Conservation (phyloP, 23 tunicate species). For the Clavelina lepadiformis region DNA sequence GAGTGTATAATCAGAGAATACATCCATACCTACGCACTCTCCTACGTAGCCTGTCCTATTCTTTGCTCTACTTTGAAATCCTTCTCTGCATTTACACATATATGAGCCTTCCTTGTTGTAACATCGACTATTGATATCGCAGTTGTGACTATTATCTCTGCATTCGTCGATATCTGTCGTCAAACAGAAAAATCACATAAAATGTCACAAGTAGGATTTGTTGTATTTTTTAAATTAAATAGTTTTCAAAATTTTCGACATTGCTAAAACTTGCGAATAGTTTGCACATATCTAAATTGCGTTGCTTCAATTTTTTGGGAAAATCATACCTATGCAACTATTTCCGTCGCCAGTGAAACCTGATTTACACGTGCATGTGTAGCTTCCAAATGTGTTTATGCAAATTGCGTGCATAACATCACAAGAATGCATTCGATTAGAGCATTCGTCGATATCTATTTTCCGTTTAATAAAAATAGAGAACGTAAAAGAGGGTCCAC, state of each 20-base stretch:
- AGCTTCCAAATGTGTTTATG: conserved; percentile 41
- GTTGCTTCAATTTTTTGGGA: too few relatives aligned
- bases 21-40: conserved; percentile 54
- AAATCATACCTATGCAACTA: conserved; percentile 40
- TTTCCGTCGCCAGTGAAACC: conserved; percentile 35
- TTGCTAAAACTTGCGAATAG: neutral
- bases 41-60: conserved; percentile 40
- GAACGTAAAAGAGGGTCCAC: too few relatives aligned
- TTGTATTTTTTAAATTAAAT: neutral
- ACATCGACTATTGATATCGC: conserved; percentile 54
- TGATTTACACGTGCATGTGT: conserved; percentile 32
- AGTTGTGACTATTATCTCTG: conserved; percentile 1
- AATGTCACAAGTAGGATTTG: neutral
- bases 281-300: neutral
- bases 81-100: conserved; percentile 32
- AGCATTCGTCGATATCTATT: conserved; percentile 78
- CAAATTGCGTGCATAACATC: conserved; percentile 23
- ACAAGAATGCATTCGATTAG: conserved; percentile 25
- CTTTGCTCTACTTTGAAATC: conserved; percentile 26
- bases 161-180: conserved; percentile 61
- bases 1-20: too few relatives aligned
- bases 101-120: conserved; percentile 36
- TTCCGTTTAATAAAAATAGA: too few relatives aligned
- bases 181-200: neutral
- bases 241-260: neutral